Base-by-base conservation (phyloP, 1,140 invertebrate species). In the Sipha flava region DNA sequence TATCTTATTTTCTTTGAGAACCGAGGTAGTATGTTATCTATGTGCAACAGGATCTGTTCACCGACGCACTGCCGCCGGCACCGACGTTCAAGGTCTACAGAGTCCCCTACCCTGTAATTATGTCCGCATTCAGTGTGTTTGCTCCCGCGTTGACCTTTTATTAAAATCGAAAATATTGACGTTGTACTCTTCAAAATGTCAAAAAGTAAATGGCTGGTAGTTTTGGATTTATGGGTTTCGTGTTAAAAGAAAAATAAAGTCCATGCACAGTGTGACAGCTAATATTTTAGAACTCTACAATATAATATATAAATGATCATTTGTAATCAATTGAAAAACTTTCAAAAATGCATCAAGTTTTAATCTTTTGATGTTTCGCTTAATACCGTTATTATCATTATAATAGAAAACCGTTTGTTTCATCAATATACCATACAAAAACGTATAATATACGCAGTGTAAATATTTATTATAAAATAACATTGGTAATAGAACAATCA, bases 91-190 rank as follows among this genome's bases (percentile, higher is more conserved):
- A 70, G 23, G 66, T 29, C 40, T 70, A 10, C 5, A 29, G 6
- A 26, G 23, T 45, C 21, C n/a, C 37, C 23, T 4, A 6, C 62
- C 62, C 40, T 70, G 40, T 70, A 29, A 70, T 70, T 70, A 70
- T 43, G 66, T 70, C 34, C 23, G 16, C 66, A 7, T 29, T 70
- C 14, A 45, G 34, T 47, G 40, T 66, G 37, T 47, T n/a, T n/a
- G n/a, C n/a, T 14, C 43, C 23, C 3, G 34, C 23, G 40, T 6
- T 47, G 40, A 70, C 66, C 40, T 47, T 47, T 70, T 70, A 70
- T 45, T 47, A 70, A 70, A 47, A 70, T 47, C 23, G 66, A 68
- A 68, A 47, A 70, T 70, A 70, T 70, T 47, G 40, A 70, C 43
- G 16, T 70, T 70, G 29, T 23, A 70, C 29, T 47, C 66, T 26